These are phyloP conservation scores for Martes martes DNA, from an alignment of 2,113 vertebrate genomes.

Conservation along the genomic window DNA sequence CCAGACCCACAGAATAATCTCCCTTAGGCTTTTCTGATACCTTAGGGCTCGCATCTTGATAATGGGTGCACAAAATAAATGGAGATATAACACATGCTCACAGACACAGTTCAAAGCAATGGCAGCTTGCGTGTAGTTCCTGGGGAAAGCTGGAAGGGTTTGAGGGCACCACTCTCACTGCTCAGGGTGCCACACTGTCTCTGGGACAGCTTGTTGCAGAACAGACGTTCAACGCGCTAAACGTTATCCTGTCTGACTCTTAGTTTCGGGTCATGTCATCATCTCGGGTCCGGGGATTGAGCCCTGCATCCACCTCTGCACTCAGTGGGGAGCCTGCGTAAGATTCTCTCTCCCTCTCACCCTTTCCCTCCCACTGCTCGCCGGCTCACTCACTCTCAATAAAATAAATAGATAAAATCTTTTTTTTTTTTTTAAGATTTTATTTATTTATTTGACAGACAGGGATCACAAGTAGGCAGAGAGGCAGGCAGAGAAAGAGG, in stretches of 20 bases:
- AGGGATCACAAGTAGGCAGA: too few species aligned
- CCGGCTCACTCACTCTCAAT: too few species aligned
- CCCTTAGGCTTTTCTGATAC: neutral
- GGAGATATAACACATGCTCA: neutral
- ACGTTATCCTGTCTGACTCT: neutral
- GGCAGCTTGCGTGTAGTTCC: neutral
- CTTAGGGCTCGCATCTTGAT: neutral
- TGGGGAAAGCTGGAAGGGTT: neutral
- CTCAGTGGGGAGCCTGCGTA: too few species aligned
- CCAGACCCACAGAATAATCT: neutral
- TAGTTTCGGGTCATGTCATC: neutral
- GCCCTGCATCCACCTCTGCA: too few species aligned
- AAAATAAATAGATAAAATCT: neutral
- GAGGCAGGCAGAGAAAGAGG: too few species aligned
- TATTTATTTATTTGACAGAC: too few species aligned
- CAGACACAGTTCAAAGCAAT: neutral
- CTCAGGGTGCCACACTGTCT: neutral
- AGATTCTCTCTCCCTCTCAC: too few species aligned
- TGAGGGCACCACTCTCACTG: neutral
- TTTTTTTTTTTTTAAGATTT: too few species aligned
- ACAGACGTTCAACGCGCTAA: fast-evolving
- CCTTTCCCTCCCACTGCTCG: too few species aligned
- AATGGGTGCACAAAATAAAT: neutral
- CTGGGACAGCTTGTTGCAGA: neutral
- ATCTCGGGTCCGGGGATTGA: neutral